Percentiles rank a stretch among this genome's conserved stretches.
phyloP scores from a whole-genome alignment of 2,888 invertebrate species.

The Timema cristinae region DNA sequence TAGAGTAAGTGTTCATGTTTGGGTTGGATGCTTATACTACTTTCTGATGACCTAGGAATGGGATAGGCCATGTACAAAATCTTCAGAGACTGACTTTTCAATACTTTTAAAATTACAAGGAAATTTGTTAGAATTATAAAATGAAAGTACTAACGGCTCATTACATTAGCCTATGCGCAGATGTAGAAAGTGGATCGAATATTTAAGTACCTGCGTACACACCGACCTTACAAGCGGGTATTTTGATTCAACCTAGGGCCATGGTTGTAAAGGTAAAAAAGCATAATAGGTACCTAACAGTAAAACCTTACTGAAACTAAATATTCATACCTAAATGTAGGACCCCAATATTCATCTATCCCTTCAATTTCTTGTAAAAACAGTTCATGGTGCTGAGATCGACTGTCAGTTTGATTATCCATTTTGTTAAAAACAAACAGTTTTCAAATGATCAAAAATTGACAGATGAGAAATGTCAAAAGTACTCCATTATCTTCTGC shows the following conservation, averaged over 20 bases:
- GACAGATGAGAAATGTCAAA: no score
- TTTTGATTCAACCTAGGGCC: constrained; percentile 18
- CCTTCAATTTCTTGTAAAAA: constrained; percentile 79
- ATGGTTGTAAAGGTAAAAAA: neutral
- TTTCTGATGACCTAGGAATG: constrained; percentile 24
- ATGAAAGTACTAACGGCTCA: neutral
- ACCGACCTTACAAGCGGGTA: constrained; percentile 19
- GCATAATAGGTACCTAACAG: no score
- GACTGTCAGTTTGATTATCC: constrained; percentile 34
- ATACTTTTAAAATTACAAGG: constrained; percentile 1
- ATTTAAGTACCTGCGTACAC: constrained; percentile 27
- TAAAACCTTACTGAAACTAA: neutral
- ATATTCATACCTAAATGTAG: constrained; percentile 69
- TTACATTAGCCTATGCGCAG: constrained; percentile 23
- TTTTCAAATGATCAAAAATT: no score
- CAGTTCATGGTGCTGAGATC: constrained; percentile 52
- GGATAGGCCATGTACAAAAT: constrained; percentile 18
- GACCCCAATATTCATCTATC: constrained; percentile 88
- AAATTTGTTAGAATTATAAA: no score
- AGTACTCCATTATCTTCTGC: neutral
- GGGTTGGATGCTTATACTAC: constrained; percentile 32
- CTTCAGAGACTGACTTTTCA: neutral
- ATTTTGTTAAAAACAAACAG: constrained; percentile 6
- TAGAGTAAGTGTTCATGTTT: constrained; percentile 47
- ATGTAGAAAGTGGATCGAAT: constrained; percentile 29